Evolutionary conservation across 2,113 vertebrate genomes (phyloP), one percentile per base, ranked within the genome.

Genomic region (Caretta caretta): DNA sequence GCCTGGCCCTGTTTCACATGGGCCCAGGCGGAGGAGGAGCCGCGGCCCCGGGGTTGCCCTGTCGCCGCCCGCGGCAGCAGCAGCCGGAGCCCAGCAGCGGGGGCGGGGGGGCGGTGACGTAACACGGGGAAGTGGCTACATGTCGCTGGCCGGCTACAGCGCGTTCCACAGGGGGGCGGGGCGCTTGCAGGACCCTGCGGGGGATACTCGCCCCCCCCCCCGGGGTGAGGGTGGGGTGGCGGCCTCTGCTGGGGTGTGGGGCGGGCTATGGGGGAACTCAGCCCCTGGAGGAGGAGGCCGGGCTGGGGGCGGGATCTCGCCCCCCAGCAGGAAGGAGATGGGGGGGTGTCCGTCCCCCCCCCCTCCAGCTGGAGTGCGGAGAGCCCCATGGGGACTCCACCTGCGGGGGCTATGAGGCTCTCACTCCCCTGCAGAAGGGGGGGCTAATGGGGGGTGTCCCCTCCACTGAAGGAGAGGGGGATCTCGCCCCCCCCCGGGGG

Each of bases 181-280:
- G 42, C 4, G 46, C 8, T 5, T 22, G 27, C 3, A 53, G 24
- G 7, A 31, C 4, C 51, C 6, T 7, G 46, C 51, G 24, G 27
- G 3, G 6, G 42, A 4, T 42, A 48, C 29, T 19, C 29, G 25
- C 6, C 2, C 8, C 2, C 25, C 27, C 59, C 6, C 3, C 9
- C 57, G 17, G 24, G 80, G 17, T 10, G 10, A 12, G 24, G 80
- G 17, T 10, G 10, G 14, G 56, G 10, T 14, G 50, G 50, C 50
- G 4, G 53, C 17, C 53, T 5, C 53, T 53, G 53, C 53, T 53
- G 53, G 53, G 19, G 17, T 53, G 53, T 53, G 57, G 57, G 57
- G 25, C 22, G 4, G 54, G 54, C 25, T 29, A 13, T 10, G 27
- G 57, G 57, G 57, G 27, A 6, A 11, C 27, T 62, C 12, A 62